Percentiles rank a stretch among this genome's conserved stretches.
These are phyloP conservation scores for Protobothrops mucrosquamatus DNA, from an alignment of 2,113 vertebrate genomes.

Conservation along the genomic window DNA sequence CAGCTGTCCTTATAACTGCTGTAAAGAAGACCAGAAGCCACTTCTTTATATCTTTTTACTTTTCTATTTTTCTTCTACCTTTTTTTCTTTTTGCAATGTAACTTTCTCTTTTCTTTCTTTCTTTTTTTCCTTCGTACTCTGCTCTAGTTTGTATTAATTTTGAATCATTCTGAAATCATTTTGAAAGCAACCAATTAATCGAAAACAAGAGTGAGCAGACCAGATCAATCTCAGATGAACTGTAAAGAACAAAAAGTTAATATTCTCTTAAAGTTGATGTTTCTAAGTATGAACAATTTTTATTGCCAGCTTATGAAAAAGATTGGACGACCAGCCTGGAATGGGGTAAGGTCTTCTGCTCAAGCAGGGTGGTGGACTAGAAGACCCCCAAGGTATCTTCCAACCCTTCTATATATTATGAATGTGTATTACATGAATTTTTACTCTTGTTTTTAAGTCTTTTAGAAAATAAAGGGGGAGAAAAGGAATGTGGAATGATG, in stretches of 20 bases:
- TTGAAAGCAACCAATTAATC: not conserved
- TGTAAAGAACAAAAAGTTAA: not conserved
- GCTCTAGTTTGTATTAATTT: not conserved
- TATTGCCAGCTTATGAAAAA: not conserved
- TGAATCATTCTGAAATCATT: not conserved
- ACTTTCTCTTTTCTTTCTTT: not conserved
- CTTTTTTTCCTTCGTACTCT: not conserved
- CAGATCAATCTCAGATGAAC: not conserved
- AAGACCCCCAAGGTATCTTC: not conserved
- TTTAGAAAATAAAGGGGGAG: not conserved
- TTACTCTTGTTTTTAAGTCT: not conserved
- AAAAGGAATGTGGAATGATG: not conserved
- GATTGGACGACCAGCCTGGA: not conserved
- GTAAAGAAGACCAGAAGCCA: not conserved
- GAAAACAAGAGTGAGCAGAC: not conserved
- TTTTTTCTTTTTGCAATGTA: not conserved
- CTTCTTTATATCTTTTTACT: not conserved
- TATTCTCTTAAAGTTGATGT: not conserved
- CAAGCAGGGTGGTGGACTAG: not conserved
- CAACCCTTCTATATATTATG: not conserved
- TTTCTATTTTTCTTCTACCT: not conserved
- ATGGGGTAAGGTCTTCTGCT: not conserved
- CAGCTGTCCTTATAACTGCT: not conserved
- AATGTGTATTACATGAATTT: not conserved
- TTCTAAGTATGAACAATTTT: not conserved